Evolutionary conservation across 2,888 invertebrate species (phyloP).

Genomic region (Carabus problematicus): DNA sequence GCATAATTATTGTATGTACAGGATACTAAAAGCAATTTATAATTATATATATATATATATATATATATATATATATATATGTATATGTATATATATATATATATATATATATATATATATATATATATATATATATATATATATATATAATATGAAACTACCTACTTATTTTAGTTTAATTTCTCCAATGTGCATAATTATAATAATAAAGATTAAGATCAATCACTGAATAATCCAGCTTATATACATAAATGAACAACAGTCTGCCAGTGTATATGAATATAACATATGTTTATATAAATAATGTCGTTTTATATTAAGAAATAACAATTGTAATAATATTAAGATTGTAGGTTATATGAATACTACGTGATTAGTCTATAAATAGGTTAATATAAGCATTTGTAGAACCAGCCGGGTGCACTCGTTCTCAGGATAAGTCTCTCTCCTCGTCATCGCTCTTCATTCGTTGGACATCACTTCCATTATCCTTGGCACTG

Average conservation of each 20-base stretch:
- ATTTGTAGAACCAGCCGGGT: no score
- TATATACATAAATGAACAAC: background rate
- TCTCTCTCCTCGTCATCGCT: no score
- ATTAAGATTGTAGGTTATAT: conserved; percentile 27
- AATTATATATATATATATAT: conserved; percentile 14
- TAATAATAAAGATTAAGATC: no score
- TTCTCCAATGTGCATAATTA: background rate
- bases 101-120: conserved; percentile 13
- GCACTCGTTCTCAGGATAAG: no score
- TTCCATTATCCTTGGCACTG: conserved; percentile 51
- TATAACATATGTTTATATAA: conserved; percentile 20
- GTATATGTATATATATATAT: conserved; percentile 15
- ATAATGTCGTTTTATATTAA: conserved; percentile 30
- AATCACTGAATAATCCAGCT: background rate
- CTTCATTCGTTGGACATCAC: no score
- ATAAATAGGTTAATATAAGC: background rate
- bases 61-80: conserved; percentile 8
- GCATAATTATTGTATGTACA: background rate
- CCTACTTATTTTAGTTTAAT: background rate
- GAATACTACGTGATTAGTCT: conserved; percentile 18
- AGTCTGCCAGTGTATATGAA: background rate
- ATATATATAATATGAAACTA: conserved; percentile 17
- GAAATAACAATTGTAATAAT: conserved; percentile 21
- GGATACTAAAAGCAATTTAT: conserved; percentile 24
- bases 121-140: conserved; percentile 12